Evolutionary conservation across 2,888 invertebrate species (phyloP).

Genomic region (Perithous albicinctus): DNA sequence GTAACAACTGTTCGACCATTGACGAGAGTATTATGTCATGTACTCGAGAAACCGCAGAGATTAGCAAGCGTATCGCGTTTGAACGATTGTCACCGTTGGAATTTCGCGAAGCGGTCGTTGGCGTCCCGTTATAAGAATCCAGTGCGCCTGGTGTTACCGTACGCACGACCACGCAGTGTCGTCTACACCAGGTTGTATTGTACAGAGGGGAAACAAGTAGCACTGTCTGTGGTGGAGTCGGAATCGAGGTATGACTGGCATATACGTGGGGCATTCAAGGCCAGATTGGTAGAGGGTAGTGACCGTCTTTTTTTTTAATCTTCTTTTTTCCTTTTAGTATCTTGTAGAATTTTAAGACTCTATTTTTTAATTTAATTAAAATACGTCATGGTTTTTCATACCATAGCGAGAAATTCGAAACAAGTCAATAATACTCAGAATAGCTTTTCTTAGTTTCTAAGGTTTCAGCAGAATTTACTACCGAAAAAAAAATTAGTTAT

Average conservation of each 20-base stretch:
- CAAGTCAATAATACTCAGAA: too few relatives aligned
- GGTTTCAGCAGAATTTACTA: too few relatives aligned
- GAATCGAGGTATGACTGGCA: conserved; percentile 45
- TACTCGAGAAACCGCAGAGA: conserved; percentile 13
- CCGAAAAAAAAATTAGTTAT: too few relatives aligned
- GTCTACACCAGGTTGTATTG: neutral
- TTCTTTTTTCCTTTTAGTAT: too few relatives aligned
- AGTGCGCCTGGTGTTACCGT: conserved; percentile 6
- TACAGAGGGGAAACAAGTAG: neutral
- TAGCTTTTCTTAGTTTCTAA: too few relatives aligned
- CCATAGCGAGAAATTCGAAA: too few relatives aligned
- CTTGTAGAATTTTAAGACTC: too few relatives aligned
- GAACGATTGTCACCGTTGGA: conserved; percentile 1
- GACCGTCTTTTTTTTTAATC: too few relatives aligned
- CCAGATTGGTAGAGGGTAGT: too few relatives aligned
- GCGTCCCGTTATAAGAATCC: conserved; percentile 56
- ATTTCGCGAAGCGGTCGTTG: conserved; percentile 37
- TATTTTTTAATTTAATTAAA: too few relatives aligned
- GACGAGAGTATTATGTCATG: neutral
- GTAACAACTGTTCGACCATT: neutral
- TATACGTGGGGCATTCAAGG: too few relatives aligned
- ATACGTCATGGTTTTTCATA: too few relatives aligned
- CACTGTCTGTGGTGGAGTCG: neutral
- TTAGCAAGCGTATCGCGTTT: conserved; percentile 35
- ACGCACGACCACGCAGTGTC: neutral